These are phyloP conservation scores for Zoanthus solanderi DNA, from an alignment of 92 coral and sea anemone genomes.

Conservation along the genomic window DNA sequence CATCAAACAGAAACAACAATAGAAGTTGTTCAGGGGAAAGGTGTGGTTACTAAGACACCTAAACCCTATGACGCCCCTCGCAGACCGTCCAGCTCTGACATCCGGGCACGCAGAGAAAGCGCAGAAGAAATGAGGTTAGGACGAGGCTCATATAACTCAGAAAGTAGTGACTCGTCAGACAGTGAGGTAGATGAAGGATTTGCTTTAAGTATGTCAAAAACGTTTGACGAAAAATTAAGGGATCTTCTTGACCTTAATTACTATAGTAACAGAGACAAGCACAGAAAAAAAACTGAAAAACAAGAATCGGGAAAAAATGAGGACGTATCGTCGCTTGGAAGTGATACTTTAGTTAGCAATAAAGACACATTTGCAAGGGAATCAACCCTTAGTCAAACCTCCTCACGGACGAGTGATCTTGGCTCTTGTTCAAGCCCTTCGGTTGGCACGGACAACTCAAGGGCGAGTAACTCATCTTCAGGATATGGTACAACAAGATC, in stretches of 20 bases:
- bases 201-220: slow-evolving; percentile 85
- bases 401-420: slow-evolving; percentile 15
- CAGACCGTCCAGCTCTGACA: slow-evolving; percentile 86
- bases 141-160: slow-evolving; percentile 70
- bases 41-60: slow-evolving; percentile 67
- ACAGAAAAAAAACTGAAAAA: slow-evolving; percentile 24
- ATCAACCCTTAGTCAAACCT: neutral
- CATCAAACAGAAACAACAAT: slow-evolving; percentile 67
- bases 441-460: neutral
- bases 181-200: slow-evolving; percentile 80
- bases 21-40: slow-evolving; percentile 83
- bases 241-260: slow-evolving; percentile 76
- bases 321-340: slow-evolving; percentile 10
- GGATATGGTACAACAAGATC: slow-evolving; percentile 38
- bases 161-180: slow-evolving; percentile 87
- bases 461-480: slow-evolving; percentile 32
- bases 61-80: slow-evolving; percentile 68
- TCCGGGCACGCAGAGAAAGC: slow-evolving; percentile 73
- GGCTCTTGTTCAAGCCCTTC: slow-evolving; percentile 28
- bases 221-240: slow-evolving; percentile 93
- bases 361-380: slow-evolving; percentile 16
- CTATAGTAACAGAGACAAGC: slow-evolving; percentile 38
- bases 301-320: slow-evolving; percentile 61
- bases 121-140: slow-evolving; percentile 73
- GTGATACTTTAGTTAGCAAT: slow-evolving; percentile 27